Evolutionary conservation across 2,888 invertebrate genomes (phyloP).

Genomic region (Parnassius apollo): DNA sequence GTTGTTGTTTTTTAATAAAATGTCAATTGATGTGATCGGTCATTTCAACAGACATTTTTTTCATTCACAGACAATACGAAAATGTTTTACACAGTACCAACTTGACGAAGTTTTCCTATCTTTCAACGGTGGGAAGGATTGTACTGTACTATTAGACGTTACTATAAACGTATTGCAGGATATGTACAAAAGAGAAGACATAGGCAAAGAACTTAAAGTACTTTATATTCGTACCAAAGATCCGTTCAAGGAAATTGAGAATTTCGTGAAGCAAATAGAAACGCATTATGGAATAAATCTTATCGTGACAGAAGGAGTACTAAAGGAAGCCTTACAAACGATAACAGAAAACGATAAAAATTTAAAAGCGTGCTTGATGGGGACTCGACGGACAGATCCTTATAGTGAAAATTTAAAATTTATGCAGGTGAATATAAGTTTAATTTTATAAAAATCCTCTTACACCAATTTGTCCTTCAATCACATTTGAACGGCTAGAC

Average conservation of each 20-base stretch:
- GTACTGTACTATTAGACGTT: slow-evolving; percentile 90
- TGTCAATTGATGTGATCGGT: no score
- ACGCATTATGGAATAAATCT: slow-evolving; percentile 88
- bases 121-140: slow-evolving; percentile 99
- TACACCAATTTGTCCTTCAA: no score
- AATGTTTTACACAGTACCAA: slow-evolving; percentile 83
- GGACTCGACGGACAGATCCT: slow-evolving; percentile 94
- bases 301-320: slow-evolving; percentile 83
- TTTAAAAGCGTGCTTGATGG: slow-evolving; percentile 94
- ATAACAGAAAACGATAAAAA: slow-evolving; percentile 80
- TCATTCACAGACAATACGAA: slow-evolving; percentile 76
- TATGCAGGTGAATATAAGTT: slow-evolving; percentile 82
- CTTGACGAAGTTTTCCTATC: slow-evolving; percentile 91
- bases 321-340: slow-evolving; percentile 85
- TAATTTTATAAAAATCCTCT: no score
- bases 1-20: no score
- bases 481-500: no score
- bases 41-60: slow-evolving; percentile 33
- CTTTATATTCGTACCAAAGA: slow-evolving; percentile 90
- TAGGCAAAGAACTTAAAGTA: slow-evolving; percentile 81
- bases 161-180: slow-evolving; percentile 55
- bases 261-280: slow-evolving; percentile 88
- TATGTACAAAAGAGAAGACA: slow-evolving; percentile 48
- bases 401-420: slow-evolving; percentile 84
- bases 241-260: slow-evolving; percentile 92